These are phyloP conservation scores for Subanguina moxae DNA, from an alignment of 1,140 invertebrate genomes.

Conservation along the genomic window DNA sequence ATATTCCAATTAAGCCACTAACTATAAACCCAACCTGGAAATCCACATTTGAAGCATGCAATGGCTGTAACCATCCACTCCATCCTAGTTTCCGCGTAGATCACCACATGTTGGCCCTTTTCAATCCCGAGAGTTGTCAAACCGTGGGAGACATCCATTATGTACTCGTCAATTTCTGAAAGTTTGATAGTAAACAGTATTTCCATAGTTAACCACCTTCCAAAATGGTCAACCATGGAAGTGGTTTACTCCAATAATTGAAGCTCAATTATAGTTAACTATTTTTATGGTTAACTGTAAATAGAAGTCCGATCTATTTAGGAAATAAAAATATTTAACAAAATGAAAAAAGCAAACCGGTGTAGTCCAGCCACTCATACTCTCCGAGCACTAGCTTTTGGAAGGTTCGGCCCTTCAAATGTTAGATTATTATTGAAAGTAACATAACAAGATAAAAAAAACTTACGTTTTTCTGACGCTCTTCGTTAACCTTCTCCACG, in stretches of 20 bases:
- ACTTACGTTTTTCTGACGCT: constrained; percentile 74
- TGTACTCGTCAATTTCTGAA: constrained; percentile 20
- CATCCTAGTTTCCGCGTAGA: constrained; percentile 91
- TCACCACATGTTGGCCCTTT: constrained; percentile 73
- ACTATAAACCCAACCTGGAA: constrained; percentile 66
- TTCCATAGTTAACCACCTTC: background rate
- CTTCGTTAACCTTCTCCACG: constrained; percentile 85
- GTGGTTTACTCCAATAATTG: no score
- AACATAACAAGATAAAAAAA: no score
- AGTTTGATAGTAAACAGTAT: background rate
- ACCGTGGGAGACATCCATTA: constrained; percentile 63
- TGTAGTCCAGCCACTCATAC: constrained; percentile 77
- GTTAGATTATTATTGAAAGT: no score
- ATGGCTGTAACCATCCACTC: constrained; percentile 95
- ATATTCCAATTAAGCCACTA: no score
- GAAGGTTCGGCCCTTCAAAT: constrained; percentile 77
- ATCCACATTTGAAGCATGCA: constrained; percentile 85
- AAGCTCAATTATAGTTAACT: no score
- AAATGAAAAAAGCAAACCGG: constrained; percentile 68
- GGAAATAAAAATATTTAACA: background rate
- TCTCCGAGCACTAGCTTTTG: constrained; percentile 90
- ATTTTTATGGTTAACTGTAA: no score
- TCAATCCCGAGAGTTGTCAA: constrained; percentile 68
- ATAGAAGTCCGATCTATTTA: background rate
- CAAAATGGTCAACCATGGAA: background rate